Conservation (phyloP, 2,113 vertebrate genomes). For the Pyxicephalus adspersus region DNA sequence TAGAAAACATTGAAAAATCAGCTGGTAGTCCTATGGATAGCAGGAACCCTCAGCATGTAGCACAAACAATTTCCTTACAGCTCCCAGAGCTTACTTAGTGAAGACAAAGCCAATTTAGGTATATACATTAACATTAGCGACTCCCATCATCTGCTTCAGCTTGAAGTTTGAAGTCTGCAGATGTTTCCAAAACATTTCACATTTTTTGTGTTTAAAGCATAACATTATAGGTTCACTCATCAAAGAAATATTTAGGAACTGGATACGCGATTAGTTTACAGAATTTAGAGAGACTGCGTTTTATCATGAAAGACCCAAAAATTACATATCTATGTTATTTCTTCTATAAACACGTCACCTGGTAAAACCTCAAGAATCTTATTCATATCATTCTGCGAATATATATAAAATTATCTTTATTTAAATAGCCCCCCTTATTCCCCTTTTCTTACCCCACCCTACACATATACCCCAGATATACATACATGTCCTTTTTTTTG, state of each 20-base stretch:
- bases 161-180: neutral
- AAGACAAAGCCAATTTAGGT: slow-evolving; percentile 13
- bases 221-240: neutral
- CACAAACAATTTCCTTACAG: slow-evolving; percentile 21
- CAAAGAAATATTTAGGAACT: neutral
- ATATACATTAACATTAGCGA: slow-evolving; percentile 6
- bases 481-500: too few relatives aligned
- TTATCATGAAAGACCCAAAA: slow-evolving; percentile 10
- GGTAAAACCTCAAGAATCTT: too few relatives aligned
- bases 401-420: too few relatives aligned
- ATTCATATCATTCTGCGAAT: too few relatives aligned
- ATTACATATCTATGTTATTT: slow-evolving; percentile 22
- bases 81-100: neutral
- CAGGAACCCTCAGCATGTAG: neutral
- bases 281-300: too few relatives aligned
- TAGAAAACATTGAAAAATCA: neutral
- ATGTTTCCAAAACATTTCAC: neutral
- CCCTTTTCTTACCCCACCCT: too few relatives aligned
- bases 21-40: neutral
- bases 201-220: neutral
- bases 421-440: too few relatives aligned
- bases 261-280: too few relatives aligned
- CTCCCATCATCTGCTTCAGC: neutral
- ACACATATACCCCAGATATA: too few relatives aligned
- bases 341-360: neutral